Evolutionary conservation across 2,797 vertebrate species (phyloP).

Genomic region (Telmatherina bonti): DNA sequence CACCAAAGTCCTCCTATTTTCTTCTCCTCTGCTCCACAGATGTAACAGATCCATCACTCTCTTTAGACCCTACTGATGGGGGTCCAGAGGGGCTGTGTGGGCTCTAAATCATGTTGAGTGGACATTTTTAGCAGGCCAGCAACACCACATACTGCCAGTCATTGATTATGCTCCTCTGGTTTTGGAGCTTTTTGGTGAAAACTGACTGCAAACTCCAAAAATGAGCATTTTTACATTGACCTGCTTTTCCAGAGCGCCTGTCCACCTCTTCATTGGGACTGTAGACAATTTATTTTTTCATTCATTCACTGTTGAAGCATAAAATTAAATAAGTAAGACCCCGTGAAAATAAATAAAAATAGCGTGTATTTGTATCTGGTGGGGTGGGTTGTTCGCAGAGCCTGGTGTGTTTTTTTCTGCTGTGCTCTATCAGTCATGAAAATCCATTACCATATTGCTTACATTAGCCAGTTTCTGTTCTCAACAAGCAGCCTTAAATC

Average conservation of each 20-base stretch:
- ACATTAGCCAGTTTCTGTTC: slow-evolving; percentile 34
- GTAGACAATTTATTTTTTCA: slow-evolving; percentile 23
- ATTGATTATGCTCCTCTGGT: slow-evolving; percentile 36
- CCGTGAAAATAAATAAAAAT: slow-evolving; percentile 27
- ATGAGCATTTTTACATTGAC: background rate
- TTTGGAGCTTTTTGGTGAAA: slow-evolving; percentile 22
- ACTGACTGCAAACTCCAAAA: slow-evolving; percentile 10
- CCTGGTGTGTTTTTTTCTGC: slow-evolving; percentile 22
- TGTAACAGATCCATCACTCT: slow-evolving; percentile 66
- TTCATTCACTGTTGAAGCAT: slow-evolving; percentile 34
- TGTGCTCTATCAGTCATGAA: slow-evolving; percentile 30
- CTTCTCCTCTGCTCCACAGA: slow-evolving; percentile 53
- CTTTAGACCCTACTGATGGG: slow-evolving; percentile 51
- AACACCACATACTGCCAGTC: slow-evolving; percentile 19
- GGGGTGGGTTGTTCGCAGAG: slow-evolving; percentile 10
- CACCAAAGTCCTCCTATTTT: slow-evolving; percentile 49
- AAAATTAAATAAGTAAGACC: slow-evolving; percentile 27
- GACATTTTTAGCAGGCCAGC: slow-evolving; percentile 58
- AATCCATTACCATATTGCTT: slow-evolving; percentile 45
- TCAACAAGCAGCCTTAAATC: slow-evolving; percentile 31
- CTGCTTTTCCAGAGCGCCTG: background rate
- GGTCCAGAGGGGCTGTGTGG: slow-evolving; percentile 41
- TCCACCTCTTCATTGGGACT: slow-evolving; percentile 5
- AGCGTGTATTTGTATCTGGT: slow-evolving; percentile 15
- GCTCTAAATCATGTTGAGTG: slow-evolving; percentile 69